Conservation (phyloP, 2,888 invertebrate genomes). For the Aporophyla lueneburgensis region DNA sequence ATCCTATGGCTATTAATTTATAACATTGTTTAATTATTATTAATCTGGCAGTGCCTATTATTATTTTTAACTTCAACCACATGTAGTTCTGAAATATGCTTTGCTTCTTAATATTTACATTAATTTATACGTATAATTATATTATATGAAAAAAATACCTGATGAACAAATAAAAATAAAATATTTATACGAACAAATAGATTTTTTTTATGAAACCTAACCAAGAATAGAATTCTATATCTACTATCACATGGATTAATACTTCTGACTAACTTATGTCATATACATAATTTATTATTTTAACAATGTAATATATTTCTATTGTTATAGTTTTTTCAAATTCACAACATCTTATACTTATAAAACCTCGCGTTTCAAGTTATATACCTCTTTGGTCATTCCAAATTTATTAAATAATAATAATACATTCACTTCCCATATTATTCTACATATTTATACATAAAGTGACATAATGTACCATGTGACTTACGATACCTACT, state of each 20-base stretch:
- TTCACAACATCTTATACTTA: constrained; percentile 83
- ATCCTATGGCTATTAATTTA: constrained; percentile 36
- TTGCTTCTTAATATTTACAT: constrained; percentile 45
- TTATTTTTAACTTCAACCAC: constrained; percentile 49
- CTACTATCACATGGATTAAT: constrained; percentile 90
- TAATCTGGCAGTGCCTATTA: constrained; percentile 79
- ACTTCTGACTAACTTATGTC: constrained; percentile 83
- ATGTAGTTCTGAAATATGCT: constrained; percentile 44
- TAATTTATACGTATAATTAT: constrained; percentile 23
- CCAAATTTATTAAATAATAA: constrained; percentile 70
- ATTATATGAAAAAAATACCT: constrained; percentile 27
- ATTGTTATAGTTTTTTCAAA: constrained; percentile 78
- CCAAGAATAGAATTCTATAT: constrained; percentile 71
- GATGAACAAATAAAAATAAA: constrained; percentile 20
- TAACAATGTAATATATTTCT: constrained; percentile 79
- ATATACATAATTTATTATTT: constrained; percentile 73
- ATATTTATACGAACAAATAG: constrained; percentile 38
- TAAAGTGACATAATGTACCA: constrained; percentile 55
- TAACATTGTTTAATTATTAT: constrained; percentile 49
- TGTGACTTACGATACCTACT: constrained; percentile 56
- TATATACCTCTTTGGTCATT: constrained; percentile 87
- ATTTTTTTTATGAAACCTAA: constrained; percentile 52
- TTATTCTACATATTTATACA: constrained; percentile 39
- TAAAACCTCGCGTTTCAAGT: constrained; percentile 71
- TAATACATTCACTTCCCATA: constrained; percentile 52